Percentiles rank a stretch among this genome's conserved stretches.
Conservation (phyloP, 2,888 invertebrate genomes). For the Microctonus hyperodae region DNA sequence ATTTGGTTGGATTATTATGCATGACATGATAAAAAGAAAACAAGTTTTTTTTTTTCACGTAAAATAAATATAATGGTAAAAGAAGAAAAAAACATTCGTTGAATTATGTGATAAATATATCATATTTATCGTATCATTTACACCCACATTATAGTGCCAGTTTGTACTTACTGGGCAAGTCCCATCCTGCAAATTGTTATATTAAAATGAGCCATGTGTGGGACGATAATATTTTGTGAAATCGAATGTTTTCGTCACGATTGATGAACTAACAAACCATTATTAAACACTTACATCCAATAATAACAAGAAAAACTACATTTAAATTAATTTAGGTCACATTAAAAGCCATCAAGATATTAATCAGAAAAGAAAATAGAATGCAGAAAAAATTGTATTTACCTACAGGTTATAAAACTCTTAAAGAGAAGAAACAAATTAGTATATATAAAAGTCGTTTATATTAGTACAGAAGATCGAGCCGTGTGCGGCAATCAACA, state of each 20-base stretch:
- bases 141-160: slow-evolving; percentile 33
- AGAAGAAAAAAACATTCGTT: background rate
- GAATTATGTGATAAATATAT: background rate
- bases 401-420: background rate
- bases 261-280: slow-evolving; percentile 23
- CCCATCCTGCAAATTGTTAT: slow-evolving; percentile 21
- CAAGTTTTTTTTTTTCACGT: background rate
- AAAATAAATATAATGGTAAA: background rate
- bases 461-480: slow-evolving; percentile 1
- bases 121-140: slow-evolving; percentile 29
- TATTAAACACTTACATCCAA: background rate
- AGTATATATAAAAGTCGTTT: background rate
- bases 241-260: slow-evolving; percentile 9
- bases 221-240: slow-evolving; percentile 35
- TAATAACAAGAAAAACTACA: background rate
- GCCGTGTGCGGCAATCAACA: slow-evolving; percentile 19
- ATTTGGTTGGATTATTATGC: background rate
- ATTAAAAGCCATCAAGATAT: background rate
- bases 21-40: background rate
- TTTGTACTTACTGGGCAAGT: slow-evolving; percentile 11
- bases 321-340: background rate
- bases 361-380: background rate
- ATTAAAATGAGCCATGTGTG: slow-evolving; percentile 30
- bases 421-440: slow-evolving; percentile 9
- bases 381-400: background rate